Conservation (phyloP, 1,140 invertebrate species). For the Heliconius himera region DNA sequence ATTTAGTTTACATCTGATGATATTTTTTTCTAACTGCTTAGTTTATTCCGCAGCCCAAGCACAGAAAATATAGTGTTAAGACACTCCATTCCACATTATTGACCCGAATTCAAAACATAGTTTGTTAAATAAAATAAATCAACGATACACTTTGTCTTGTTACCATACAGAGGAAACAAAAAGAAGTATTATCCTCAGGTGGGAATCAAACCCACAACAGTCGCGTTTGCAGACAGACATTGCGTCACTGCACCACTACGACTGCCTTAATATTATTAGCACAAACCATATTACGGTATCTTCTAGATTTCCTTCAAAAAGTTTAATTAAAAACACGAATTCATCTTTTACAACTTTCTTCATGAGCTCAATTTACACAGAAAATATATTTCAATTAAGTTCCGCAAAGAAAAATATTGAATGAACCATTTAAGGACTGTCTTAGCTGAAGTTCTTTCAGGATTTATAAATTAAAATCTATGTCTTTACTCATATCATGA, state of each 20-base stretch:
- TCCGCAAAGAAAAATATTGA: background rate
- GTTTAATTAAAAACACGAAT: constrained; percentile 10
- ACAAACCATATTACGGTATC: background rate
- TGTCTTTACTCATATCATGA: background rate
- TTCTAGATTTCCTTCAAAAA: background rate
- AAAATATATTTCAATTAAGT: constrained; percentile 5
- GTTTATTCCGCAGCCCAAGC: no score
- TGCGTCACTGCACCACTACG: no score
- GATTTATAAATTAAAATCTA: background rate
- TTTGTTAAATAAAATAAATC: no score
- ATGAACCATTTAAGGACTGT: background rate
- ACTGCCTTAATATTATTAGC: background rate
- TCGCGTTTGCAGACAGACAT: no score
- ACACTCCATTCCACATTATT: no score
- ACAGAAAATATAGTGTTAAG: no score
- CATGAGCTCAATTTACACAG: constrained; percentile 1
- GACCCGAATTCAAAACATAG: no score
- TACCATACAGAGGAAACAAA: background rate
- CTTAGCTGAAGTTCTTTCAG: background rate
- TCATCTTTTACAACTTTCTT: constrained; percentile 1
- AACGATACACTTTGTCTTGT: no score
- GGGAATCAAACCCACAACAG: background rate
- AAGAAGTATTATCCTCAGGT: no score
- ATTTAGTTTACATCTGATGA: no score
- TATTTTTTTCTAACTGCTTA: no score